These are phyloP conservation scores for Epistrophe grossulariae DNA, from an alignment of 2,888 invertebrate species.

Conservation along the genomic window DNA sequence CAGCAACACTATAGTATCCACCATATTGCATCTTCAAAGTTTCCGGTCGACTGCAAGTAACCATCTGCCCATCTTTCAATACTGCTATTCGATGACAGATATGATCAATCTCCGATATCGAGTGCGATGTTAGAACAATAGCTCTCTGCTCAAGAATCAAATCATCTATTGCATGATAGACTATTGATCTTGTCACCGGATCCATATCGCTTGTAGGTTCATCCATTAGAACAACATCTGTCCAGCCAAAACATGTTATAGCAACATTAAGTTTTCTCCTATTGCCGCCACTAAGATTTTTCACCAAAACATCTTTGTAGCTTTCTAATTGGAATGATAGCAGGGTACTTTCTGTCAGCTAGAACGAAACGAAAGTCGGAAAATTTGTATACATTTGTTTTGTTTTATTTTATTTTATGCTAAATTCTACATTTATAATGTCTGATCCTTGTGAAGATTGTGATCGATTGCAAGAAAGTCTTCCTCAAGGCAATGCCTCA, in stretches of 20 bases:
- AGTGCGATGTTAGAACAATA: slow-evolving; percentile 83
- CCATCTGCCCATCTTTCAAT: slow-evolving; percentile 82
- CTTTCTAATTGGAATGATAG: slow-evolving; percentile 81
- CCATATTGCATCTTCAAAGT: slow-evolving; percentile 81
- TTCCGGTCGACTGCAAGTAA: slow-evolving; percentile 81
- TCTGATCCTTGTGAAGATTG: slow-evolving; percentile 77
- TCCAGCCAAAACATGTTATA: slow-evolving; percentile 90
- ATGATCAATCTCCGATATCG: slow-evolving; percentile 83
- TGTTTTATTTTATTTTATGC: slow-evolving; percentile 25
- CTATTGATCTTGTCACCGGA: slow-evolving; percentile 84
- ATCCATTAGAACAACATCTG: slow-evolving; percentile 89
- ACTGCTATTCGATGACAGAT: slow-evolving; percentile 83
- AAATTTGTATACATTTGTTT: slow-evolving; percentile 40
- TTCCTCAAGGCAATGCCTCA: slow-evolving; percentile 76
- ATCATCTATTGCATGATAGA: slow-evolving; percentile 82
- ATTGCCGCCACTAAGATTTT: slow-evolving; percentile 87
- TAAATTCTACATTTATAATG: slow-evolving; percentile 63
- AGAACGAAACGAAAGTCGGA: slow-evolving; percentile 50
- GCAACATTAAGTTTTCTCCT: slow-evolving; percentile 91
- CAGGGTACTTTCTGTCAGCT: slow-evolving; percentile 80
- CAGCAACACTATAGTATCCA: slow-evolving; percentile 81
- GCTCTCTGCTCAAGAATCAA: slow-evolving; percentile 81
- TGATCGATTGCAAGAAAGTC: slow-evolving; percentile 75
- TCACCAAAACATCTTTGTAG: slow-evolving; percentile 82
- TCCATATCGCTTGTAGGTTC: slow-evolving; percentile 91